phyloP scores from a whole-genome alignment of 2,888 invertebrate species.

The Hydriomena furcata region DNA sequence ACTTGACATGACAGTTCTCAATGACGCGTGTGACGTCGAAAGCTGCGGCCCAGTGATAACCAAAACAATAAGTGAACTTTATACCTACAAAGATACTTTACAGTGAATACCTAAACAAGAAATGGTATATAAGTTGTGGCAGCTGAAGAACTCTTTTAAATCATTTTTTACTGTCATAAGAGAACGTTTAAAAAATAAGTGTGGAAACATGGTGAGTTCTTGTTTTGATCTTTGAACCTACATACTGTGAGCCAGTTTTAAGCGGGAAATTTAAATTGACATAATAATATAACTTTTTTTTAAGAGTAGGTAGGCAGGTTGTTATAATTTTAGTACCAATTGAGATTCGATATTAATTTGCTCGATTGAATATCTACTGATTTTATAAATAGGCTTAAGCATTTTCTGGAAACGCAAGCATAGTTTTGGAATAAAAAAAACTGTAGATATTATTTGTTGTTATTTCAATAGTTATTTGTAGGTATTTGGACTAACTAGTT shows the following conservation, averaged over 20 bases:
- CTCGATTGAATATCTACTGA: too few relatives aligned
- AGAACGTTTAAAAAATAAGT: not conserved
- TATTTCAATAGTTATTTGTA: too few relatives aligned
- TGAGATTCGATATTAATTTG: too few relatives aligned
- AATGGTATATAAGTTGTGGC: not conserved
- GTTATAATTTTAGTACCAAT: too few relatives aligned
- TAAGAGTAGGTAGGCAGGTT: too few relatives aligned
- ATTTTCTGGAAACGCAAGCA: too few relatives aligned
- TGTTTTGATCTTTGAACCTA: constrained; percentile 8
- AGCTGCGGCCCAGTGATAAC: not conserved
- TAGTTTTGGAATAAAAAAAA: too few relatives aligned
- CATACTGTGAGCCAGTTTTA: not conserved
- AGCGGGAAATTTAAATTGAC: constrained; percentile 17
- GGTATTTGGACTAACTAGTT: too few relatives aligned
- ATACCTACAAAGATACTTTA: too few relatives aligned
- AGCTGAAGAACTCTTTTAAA: not conserved
- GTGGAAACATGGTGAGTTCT: constrained; percentile 6
- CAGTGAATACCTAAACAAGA: not conserved
- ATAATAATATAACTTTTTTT: too few relatives aligned
- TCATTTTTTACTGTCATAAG: not conserved
- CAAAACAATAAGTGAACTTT: constrained; percentile 12
- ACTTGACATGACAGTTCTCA: constrained; percentile 4
- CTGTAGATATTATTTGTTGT: too few relatives aligned
- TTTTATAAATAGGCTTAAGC: too few relatives aligned
- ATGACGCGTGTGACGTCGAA: constrained; percentile 1